Evolutionary conservation across 2,888 invertebrate species (phyloP).

Genomic region (Caenorhabditis sp.): DNA sequence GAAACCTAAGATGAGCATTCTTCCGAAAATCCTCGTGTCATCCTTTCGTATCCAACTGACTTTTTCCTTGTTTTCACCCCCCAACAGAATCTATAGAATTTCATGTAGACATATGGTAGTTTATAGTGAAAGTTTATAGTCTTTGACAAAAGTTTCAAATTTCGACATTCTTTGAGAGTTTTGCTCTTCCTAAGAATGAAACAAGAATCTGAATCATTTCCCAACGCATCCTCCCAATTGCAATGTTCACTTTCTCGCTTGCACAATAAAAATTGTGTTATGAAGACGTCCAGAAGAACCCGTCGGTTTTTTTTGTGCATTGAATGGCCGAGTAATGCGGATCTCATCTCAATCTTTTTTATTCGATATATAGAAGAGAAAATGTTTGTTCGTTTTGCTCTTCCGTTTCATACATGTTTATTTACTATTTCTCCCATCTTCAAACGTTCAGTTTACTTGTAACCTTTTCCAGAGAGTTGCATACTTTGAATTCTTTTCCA

Average conservation of each 20-base stretch:
- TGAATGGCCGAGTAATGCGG: conserved; percentile 62
- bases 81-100: neutral
- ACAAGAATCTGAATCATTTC: too few species aligned
- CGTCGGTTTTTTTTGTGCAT: conserved; percentile 28
- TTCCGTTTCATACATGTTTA: conserved; percentile 12
- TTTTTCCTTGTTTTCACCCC: neutral
- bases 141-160: too few species aligned
- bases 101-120: too few species aligned
- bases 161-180: too few species aligned
- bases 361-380: conserved; percentile 54
- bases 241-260: too few species aligned
- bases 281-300: conserved; percentile 20
- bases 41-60: conserved; percentile 21
- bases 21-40: conserved; percentile 33
- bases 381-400: conserved; percentile 7
- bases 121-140: too few species aligned
- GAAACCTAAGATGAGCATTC: conserved; percentile 64
- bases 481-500: too few species aligned
- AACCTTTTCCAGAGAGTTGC: too few species aligned
- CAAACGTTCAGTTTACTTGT: neutral
- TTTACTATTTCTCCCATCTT: neutral
- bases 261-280: conserved; percentile 51
- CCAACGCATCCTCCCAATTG: too few species aligned
- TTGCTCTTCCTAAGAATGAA: too few species aligned
- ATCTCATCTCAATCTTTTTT: conserved; percentile 55